Base-by-base conservation (phyloP, 2,888 invertebrate genomes). In the Strigamia transsilvanica region DNA sequence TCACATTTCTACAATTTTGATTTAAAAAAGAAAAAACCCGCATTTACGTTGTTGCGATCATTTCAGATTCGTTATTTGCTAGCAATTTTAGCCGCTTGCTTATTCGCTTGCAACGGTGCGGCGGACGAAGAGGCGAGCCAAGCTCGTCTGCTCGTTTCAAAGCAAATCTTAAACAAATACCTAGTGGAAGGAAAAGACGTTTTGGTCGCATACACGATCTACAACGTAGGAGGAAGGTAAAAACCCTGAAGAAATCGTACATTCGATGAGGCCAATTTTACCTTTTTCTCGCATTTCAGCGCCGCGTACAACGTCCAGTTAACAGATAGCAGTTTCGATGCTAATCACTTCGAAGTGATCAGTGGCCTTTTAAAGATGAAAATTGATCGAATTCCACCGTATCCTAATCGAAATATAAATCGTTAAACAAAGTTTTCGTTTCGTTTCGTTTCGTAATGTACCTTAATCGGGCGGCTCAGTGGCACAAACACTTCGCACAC, bases 151-250 rank as follows among this genome's bases (percentile, higher is more conserved):
- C 90, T 99, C 84, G 93, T 97, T 32, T 95, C 96, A 12, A 99
- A 99, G 89, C 95, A 96, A 89, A 94, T 99, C 86, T 91, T 98
- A 83, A 99, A 99, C 88, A 96, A 95, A 89, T 98, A 97, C 87
- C 90, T 99, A 84, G 98, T 99, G 0, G 98, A 99, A 90, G 94
- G 94, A 87, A 95, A 96, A 92, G 99, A 99, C 88, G 93, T 99
- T 86, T 92, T 98, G 84, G 93, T 99, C 66, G 96, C 98, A 86
- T 99, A 99, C 88, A 95, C 94, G 15, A 90, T 99, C 83, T 97
- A 92, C 90, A 99, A 99, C 88, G 94, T 98, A 83, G 99, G 99
- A 80, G 94, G 92, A 83, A 93, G 94, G 84, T 56, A 18, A 18
- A 88, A 84, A 78, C 7, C 7, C 4, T 41, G 15, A 38, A 2